Evolutionary conservation across 1,140 invertebrate genomes (phyloP).

Genomic region (Dendrolimus kikuchii): DNA sequence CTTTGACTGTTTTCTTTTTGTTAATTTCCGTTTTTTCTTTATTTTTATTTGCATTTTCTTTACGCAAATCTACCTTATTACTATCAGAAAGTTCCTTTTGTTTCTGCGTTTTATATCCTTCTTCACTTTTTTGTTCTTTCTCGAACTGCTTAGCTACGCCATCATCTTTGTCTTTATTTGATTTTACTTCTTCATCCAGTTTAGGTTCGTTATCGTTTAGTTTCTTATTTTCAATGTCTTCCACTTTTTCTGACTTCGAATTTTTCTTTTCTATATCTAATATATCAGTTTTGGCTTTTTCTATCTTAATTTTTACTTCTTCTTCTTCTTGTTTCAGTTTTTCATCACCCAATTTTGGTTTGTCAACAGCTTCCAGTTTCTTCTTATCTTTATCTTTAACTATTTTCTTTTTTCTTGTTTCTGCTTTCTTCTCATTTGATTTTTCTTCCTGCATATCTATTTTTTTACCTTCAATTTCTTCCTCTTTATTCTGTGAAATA

Average conservation of each 20-base stretch:
- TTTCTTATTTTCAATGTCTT: not conserved
- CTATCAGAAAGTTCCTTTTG: slow-evolving; percentile 19
- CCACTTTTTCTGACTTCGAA: slow-evolving; percentile 13
- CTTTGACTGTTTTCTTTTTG: not conserved
- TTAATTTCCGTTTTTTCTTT: not conserved
- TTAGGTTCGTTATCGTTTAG: not conserved
- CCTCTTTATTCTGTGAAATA: slow-evolving; percentile 15
- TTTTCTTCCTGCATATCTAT: slow-evolving; percentile 13
- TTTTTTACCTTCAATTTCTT: slow-evolving; percentile 14
- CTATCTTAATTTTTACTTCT: slow-evolving; percentile 15
- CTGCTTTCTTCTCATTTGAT: not conserved
- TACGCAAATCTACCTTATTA: slow-evolving; percentile 11
- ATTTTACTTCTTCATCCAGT: slow-evolving; percentile 5
- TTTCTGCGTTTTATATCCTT: slow-evolving; percentile 13
- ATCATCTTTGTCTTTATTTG: slow-evolving; percentile 22
- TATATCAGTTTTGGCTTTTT: slow-evolving; percentile 18
- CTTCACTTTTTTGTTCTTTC: slow-evolving; percentile 16
- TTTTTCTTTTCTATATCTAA: slow-evolving; percentile 16
- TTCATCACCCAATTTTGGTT: slow-evolving; percentile 19
- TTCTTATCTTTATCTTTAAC: slow-evolving; percentile 8
- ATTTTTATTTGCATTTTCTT: not conserved
- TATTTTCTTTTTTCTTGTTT: not conserved
- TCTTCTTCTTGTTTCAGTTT: slow-evolving; percentile 18
- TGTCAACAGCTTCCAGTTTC: slow-evolving; percentile 8
- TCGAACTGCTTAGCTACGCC: slow-evolving; percentile 19